A percentile compares a stretch with the other conserved stretches of the same genome.
Conservation (phyloP, 2,113 vertebrate species). For the Psettodes erumei region DNA sequence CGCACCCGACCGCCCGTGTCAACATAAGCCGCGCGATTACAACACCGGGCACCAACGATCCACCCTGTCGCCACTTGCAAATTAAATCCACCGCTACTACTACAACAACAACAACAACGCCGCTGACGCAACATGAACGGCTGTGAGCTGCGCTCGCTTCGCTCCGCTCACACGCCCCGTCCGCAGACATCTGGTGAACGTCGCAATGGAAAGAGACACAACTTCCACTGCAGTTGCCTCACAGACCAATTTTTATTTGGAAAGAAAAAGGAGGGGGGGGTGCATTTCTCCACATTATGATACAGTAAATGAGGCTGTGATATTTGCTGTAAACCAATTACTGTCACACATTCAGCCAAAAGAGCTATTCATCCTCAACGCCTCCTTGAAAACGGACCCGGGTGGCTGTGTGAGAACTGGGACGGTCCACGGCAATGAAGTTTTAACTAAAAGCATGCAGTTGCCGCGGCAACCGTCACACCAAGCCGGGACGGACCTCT, state of each 20-base stretch:
- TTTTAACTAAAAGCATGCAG: constrained; percentile 24
- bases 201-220: too few species aligned
- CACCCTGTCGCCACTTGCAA: constrained; percentile 43
- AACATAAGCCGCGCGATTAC: constrained; percentile 48
- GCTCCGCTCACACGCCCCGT: constrained; percentile 31
- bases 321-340: constrained; percentile 42
- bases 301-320: constrained; percentile 45
- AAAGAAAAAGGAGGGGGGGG: constrained; percentile 1
- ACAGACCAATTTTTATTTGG: neutral
- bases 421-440: constrained; percentile 16
- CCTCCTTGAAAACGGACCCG: constrained; percentile 5
- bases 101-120: neutral
- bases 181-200: too few species aligned
- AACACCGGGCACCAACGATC: constrained; percentile 23
- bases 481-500: constrained; percentile 2
- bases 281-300: constrained; percentile 18
- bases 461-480: constrained; percentile 27
- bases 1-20: constrained; percentile 32
- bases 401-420: constrained; percentile 1
- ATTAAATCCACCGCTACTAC: constrained; percentile 48
- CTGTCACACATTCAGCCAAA: neutral
- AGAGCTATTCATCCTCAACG: constrained; percentile 5
- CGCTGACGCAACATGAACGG: constrained; percentile 22
- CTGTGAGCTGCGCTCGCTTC: constrained; percentile 2
- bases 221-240: too few species aligned